Evolutionary conservation across 2,888 invertebrate genomes (phyloP).

Genomic region (Stenchaetothrips biformis): DNA sequence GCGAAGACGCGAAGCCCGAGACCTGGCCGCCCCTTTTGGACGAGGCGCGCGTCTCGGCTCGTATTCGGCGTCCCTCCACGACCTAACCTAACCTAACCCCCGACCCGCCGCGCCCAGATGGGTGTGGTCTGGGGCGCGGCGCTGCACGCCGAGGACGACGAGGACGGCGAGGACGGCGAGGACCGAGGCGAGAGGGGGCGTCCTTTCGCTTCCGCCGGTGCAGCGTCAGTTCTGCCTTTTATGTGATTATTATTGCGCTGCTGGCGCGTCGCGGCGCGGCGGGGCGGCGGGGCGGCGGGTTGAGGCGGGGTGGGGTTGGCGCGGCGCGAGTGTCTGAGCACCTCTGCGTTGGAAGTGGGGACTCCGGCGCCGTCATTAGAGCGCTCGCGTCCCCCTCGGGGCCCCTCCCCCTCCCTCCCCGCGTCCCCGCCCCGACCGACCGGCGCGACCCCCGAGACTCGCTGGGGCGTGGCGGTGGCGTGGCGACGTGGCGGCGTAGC

Average conservation of each 20-base stretch:
- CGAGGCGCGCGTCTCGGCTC: no score
- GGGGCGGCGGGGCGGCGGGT: neutral
- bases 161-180: no score
- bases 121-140: no score
- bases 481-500: neutral
- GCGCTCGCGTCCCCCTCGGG: neutral
- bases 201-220: no score
- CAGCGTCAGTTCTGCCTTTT: constrained; percentile 17
- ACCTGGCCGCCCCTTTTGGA: no score
- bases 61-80: no score
- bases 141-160: no score
- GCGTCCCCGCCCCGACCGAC: neutral
- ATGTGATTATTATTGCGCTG: constrained; percentile 23
- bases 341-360: neutral
- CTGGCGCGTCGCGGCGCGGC: constrained; percentile 1
- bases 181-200: no score
- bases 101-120: no score
- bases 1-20: no score
- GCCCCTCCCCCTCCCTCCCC: neutral
- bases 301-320: neutral
- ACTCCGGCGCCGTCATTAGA: constrained; percentile 15
- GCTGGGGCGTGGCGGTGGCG: neutral
- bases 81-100: no score
- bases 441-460: neutral
- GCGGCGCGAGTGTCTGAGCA: constrained; percentile 4